phyloP scores from a whole-genome alignment of 2,113 vertebrate genomes.

The Amphiprion ocellaris region DNA sequence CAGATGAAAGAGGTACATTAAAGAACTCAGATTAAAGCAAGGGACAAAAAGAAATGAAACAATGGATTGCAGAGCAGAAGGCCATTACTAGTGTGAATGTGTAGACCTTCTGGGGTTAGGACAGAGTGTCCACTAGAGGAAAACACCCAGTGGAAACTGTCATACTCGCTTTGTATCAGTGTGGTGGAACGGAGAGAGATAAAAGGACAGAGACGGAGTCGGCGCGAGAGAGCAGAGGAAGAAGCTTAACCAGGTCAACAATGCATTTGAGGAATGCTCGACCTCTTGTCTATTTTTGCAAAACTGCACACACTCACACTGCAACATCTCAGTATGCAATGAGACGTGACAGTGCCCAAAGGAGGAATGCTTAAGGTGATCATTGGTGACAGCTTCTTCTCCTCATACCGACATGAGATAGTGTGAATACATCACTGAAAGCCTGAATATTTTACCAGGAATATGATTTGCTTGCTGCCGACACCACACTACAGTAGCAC shows the following conservation, averaged over 20 bases:
- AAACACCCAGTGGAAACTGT: constrained; percentile 68
- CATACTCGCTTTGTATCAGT: constrained; percentile 60
- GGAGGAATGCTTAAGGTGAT: constrained; percentile 47
- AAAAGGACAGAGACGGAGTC: constrained; percentile 49
- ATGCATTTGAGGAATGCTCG: constrained; percentile 63
- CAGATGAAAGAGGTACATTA: constrained; percentile 13
- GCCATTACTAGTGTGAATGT: constrained; percentile 53
- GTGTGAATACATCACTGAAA: constrained; percentile 27
- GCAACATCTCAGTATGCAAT: constrained; percentile 29
- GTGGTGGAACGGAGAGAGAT: constrained; percentile 52
- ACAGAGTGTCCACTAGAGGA: constrained; percentile 54
- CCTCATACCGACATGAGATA: constrained; percentile 28
- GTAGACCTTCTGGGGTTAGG: constrained; percentile 27
- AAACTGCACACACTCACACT: constrained; percentile 14
- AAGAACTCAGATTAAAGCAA: constrained; percentile 26
- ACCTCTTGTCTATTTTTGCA: constrained; percentile 52
- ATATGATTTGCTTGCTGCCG: constrained; percentile 24
- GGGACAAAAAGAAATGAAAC: constrained; percentile 19
- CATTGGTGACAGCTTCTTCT: constrained; percentile 46
- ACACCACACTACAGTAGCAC: not conserved
- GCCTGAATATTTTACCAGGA: constrained; percentile 46
- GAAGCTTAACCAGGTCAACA: constrained; percentile 72
- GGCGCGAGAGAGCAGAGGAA: constrained; percentile 38
- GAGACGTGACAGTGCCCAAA: constrained; percentile 68
- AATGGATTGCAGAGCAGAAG: constrained; percentile 1